phyloP scores from a whole-genome alignment of 2,888 invertebrate species.

The Oegoconia quadripuncta region DNA sequence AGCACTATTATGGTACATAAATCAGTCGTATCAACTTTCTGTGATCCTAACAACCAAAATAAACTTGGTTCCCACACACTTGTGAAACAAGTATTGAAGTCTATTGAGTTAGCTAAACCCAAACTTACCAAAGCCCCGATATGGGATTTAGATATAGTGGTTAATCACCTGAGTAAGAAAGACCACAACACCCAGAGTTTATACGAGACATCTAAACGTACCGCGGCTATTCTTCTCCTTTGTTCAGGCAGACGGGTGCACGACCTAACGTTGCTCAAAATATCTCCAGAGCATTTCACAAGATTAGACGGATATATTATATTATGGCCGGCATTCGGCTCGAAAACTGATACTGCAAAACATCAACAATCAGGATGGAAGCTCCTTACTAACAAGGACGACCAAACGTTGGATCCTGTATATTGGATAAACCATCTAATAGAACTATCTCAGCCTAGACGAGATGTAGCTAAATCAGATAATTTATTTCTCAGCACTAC shows the following conservation, averaged over 20 bases:
- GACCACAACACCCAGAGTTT: conserved; percentile 7
- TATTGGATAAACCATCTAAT: too few species aligned
- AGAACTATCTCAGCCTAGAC: too few species aligned
- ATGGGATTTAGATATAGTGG: conserved; percentile 19
- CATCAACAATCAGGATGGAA: conserved; percentile 22
- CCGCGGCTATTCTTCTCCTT: conserved; percentile 6
- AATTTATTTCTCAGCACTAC: conserved; percentile 15
- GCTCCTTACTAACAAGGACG: conserved; percentile 4
- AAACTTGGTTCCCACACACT: conserved; percentile 18
- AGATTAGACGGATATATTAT: conserved; percentile 7
- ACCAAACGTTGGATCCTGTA: conserved; percentile 8
- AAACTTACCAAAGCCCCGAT: conserved; percentile 13
- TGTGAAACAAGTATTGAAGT: conserved; percentile 22
- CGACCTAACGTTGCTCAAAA: conserved; percentile 14
- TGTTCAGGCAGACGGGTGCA: conserved; percentile 19
- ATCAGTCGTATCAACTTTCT: conserved; percentile 19
- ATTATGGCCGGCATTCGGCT: conserved; percentile 17
- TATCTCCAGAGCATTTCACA: background rate
- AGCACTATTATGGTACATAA: conserved; percentile 20
- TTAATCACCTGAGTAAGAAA: background rate
- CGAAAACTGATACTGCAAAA: conserved; percentile 19
- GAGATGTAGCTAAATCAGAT: too few species aligned
- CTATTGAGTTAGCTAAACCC: conserved; percentile 9
- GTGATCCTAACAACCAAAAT: conserved; percentile 7
- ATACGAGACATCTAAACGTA: conserved; percentile 5